Base-by-base conservation (phyloP, 1,140 invertebrate genomes). In the Melipona quadrifasciata region DNA sequence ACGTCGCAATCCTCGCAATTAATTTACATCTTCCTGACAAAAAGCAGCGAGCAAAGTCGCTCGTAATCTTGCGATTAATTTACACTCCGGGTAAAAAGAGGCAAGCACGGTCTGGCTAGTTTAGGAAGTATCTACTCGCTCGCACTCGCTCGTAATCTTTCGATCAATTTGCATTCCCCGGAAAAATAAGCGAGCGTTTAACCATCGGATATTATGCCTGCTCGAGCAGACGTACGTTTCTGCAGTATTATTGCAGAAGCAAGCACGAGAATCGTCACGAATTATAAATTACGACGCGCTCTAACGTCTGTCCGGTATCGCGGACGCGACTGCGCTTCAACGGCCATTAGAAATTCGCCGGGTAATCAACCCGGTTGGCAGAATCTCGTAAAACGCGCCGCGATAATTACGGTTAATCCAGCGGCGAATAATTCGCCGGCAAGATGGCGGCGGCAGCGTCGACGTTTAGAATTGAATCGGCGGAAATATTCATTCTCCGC, bases 401-500 rank as follows among this genome's bases (percentile, higher is more conserved):
- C 34, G 61, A 82, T 82, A 82, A 82, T 82, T 82, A 65, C 80
- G 24, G 71, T 67, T 76, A 76, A 68, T 76, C 61, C 61, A 17
- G 34, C 2, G 14, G n/a, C 39, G 73, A 77, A 68, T 82, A 72
- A 84, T 72, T 47, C 47, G 65, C 27, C 39, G 39, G 31, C 16
- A 57, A 16, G 27, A 47, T 31, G 76, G 68, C 68, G 65, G 39
- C 19, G 65, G 27, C 39, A 47, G 8, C 39, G 8, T 47, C 39
- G 39, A 47, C 19, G 82, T 47, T 64, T 39, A 47, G 39, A 72
- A 84, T 79, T 31, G 82, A 84, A 84, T 79, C 68, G 27, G 57
- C 82, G 82, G 82, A 83, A 83, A 83, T 78, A 78, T 83, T 83
- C 82, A 77, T 83, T 83, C 71, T 71, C 55, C 82, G 47, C n/a